Base-by-base conservation (phyloP, 2,888 invertebrate species). In the Deilephila elpenor region DNA sequence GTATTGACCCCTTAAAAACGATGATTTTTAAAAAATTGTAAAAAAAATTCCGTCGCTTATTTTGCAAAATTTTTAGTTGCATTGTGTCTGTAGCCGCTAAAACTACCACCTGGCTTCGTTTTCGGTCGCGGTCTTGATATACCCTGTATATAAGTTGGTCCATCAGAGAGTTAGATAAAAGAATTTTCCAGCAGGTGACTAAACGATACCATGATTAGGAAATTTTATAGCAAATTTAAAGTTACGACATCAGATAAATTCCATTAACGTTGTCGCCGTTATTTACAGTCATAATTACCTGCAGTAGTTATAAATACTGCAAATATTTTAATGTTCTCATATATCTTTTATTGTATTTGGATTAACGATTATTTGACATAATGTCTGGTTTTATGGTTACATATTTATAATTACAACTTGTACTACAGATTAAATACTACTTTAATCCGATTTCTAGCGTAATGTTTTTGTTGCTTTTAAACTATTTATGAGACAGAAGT, bases 391-490 rank as follows among this genome's bases (percentile, higher is more conserved):
- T 56, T 56, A 56, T 56, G 19, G 56, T 56, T n/a, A n/a, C 17
- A n/a, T 56, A n/a, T 56, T 56, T 56, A n/a, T 56, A 56, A 56
- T 56, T 56, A 0, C 56, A 56, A 56, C 19, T n/a, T 56, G 44
- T 56, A 44, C 11, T 14, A n/a, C 56, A 56, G n/a, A n/a, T 17
- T 56, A n/a, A 56, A 56, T n/a, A 56, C 7, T 56, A n/a, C 56
- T 56, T 56, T 56, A 56, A 56, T 56, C 56, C 56, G 56, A 56
- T 56, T 56, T 56, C 56, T 56, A 56, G 19, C 56, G 56, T 6
- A 56, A 56, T 56, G n/a, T 56, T 56, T 56, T 56, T 56, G 56
- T 56, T 56, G 56, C 56, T n/a, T n/a, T 56, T n/a, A n/a, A n/a
- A 56, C 56, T 56, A 56, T 56, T 56, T 56, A 56, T 19, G 17